Conservation (phyloP, 1,140 invertebrate species). For the Apis cerana region DNA sequence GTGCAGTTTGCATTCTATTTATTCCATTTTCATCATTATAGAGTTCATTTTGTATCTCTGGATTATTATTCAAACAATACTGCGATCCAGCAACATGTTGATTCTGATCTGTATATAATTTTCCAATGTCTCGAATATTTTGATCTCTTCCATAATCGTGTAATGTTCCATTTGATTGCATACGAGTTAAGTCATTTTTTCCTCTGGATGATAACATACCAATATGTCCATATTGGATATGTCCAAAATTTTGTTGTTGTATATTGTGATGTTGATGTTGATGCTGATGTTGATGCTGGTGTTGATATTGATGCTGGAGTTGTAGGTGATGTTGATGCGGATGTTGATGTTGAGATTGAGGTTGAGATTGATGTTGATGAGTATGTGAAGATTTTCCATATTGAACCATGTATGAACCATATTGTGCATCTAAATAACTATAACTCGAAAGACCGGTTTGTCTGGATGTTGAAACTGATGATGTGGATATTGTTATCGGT, state of each 20-base stretch:
- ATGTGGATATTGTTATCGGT: neutral
- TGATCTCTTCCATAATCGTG: conserved; percentile 49
- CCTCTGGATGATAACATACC: conserved; percentile 31
- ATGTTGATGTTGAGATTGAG: neutral
- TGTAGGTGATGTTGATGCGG: conserved; percentile 55
- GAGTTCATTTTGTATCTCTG: conserved; percentile 65
- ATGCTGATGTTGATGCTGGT: conserved; percentile 8
- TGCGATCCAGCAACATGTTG: conserved; percentile 57
- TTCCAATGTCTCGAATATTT: conserved; percentile 60
- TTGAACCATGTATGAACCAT: conserved; percentile 66
- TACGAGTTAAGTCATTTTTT: conserved; percentile 9
- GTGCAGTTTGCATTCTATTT: conserved; percentile 56
- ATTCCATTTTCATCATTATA: conserved; percentile 61
- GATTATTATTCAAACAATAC: conserved; percentile 70
- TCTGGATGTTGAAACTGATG: conserved; percentile 36
- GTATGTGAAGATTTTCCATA: conserved; percentile 66
- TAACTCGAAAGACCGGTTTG: conserved; percentile 65
- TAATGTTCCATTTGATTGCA: conserved; percentile 35
- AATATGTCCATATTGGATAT: conserved; percentile 52
- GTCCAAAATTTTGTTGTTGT: conserved; percentile 30
- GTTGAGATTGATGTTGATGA: conserved; percentile 36
- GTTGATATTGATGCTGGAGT: conserved; percentile 30
- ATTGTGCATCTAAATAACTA: conserved; percentile 71
- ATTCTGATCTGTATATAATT: conserved; percentile 66
- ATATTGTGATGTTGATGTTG: conserved; percentile 44